Base-by-base conservation (phyloP, 1,140 invertebrate genomes). In the Zaprionus inermis region DNA sequence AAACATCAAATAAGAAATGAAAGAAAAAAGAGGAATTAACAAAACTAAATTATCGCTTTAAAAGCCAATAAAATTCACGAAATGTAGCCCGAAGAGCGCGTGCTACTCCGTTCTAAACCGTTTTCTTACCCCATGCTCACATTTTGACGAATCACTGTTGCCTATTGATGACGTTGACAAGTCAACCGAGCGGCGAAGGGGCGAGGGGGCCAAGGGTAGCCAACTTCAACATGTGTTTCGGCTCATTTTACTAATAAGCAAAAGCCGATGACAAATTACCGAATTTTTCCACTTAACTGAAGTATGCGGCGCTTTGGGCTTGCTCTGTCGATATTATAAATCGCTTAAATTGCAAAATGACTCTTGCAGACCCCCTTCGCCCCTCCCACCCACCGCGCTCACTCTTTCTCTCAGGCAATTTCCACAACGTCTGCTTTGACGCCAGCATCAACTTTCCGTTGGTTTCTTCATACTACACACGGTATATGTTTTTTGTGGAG, bases 221-320 rank as follows among this genome's bases (percentile, higher is more conserved):
- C 32, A 49, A 54, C n/a, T 18, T 52, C 46, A 73, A 83, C 84
- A 84, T 89, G 85, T 89, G 84, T 90, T 89, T 84, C 71, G 57
- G 52, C 78, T 89, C 84, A 89, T 89, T 84, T 90, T 78, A 89
- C 84, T 89, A 89, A 89, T 89, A 84, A 89, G 84, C 80, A 81
- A 63, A 79, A 83, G 56, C 63, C 67, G 70, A 80, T 88, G 76
- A 83, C 83, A 88, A 88, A 83, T 88, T 88, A 77, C 76, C 73
- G 65, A 28, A 5, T 28, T 28, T 28, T 28, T 28, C 24, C 24
- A 28, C 24, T 28, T 0, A 28, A 28, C 24, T 44, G 36, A 38
- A 38, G 36, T 38, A 38, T 38, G n/a, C 67, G 20, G 54, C 66
- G 73, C 44, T 10, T 18, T 18, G 41, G 41, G 41, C 41, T 46